Evolutionary conservation across 2,797 vertebrate species (phyloP).

Genomic region (Brachymystax lenok): DNA sequence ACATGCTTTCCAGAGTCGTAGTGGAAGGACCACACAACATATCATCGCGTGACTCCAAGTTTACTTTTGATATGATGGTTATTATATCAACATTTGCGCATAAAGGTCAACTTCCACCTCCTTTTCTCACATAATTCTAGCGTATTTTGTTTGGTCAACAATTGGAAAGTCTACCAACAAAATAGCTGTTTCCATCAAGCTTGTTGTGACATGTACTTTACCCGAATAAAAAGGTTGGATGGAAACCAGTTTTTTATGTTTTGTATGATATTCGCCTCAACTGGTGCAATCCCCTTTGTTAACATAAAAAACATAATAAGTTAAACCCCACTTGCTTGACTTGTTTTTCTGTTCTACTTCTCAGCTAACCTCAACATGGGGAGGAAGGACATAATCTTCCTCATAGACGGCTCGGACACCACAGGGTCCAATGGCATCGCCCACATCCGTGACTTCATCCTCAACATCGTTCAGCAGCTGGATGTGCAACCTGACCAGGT

Average conservation of each 20-base stretch:
- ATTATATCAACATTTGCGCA: too few species aligned
- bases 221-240: too few species aligned
- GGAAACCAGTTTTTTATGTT: background rate
- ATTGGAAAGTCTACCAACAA: too few species aligned
- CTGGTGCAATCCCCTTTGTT: background rate
- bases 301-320: background rate
- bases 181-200: too few species aligned
- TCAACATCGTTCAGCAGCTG: conserved; percentile 82
- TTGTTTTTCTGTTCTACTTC: conserved; percentile 28
- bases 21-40: too few species aligned
- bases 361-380: conserved; percentile 65
- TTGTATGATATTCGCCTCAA: background rate
- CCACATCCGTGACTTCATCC: conserved; percentile 90
- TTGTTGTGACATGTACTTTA: too few species aligned
- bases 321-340: background rate
- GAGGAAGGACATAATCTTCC: conserved; percentile 90
- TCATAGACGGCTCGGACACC: conserved; percentile 87
- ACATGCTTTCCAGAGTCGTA: too few species aligned
- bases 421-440: conserved; percentile 75
- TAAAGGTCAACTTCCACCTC: too few species aligned
- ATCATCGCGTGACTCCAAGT: too few species aligned
- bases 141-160: too few species aligned
- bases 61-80: too few species aligned
- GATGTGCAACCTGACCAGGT: conserved; percentile 84
- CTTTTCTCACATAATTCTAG: too few species aligned